These are phyloP conservation scores for Philhelius pedissequus DNA, from an alignment of 2,888 invertebrate genomes.

Conservation along the genomic window DNA sequence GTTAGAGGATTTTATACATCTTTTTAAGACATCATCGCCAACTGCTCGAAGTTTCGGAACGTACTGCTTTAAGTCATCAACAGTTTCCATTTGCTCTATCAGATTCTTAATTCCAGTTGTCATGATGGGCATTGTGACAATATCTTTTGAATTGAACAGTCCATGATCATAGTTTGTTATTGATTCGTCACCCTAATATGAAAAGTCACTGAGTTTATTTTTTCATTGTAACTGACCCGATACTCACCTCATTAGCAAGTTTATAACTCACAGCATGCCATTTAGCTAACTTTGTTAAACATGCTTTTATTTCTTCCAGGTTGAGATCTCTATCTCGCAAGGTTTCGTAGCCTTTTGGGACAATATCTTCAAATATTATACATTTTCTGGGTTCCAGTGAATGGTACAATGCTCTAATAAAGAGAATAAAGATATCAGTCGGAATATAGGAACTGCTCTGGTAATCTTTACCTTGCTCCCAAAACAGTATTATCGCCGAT, in stretches of 20 bases:
- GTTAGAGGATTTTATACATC: background rate
- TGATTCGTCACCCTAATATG: constrained; percentile 21
- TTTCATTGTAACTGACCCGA: too few species aligned
- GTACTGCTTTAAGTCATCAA: background rate
- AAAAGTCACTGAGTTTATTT: background rate
- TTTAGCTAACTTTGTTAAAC: constrained; percentile 61
- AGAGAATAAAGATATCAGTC: too few species aligned
- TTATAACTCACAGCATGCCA: constrained; percentile 68
- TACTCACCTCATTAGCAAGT: constrained; percentile 55
- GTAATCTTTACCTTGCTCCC: constrained; percentile 55
- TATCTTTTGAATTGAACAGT: background rate
- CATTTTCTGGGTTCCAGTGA: constrained; percentile 48
- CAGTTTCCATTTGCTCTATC: background rate
- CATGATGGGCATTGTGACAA: background rate
- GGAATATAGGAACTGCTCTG: too few species aligned
- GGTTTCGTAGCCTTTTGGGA: constrained; percentile 40
- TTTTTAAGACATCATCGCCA: background rate
- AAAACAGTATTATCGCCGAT: constrained; percentile 53
- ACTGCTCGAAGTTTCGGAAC: background rate
- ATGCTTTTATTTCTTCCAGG: constrained; percentile 51
- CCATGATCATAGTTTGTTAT: background rate
- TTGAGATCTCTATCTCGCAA: constrained; percentile 43
- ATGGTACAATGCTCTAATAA: constrained; percentile 47
- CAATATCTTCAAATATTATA: constrained; percentile 66
- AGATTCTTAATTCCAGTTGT: background rate